phyloP scores from a whole-genome alignment of 2,888 invertebrate genomes.

The Dolomedes plantarius region DNA sequence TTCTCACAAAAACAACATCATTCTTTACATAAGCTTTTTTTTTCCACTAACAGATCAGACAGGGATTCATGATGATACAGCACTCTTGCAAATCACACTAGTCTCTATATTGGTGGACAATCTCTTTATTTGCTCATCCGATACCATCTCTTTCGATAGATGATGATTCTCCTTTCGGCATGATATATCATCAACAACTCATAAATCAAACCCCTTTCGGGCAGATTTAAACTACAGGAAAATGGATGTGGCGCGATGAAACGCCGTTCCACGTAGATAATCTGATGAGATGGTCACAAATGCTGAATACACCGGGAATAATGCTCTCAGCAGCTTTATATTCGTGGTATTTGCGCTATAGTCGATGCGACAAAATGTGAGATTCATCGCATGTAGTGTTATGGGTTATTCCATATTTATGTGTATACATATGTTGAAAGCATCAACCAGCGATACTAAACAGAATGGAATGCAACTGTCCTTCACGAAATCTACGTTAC shows the following conservation, averaged over 20 bases:
- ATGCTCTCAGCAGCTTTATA: neutral
- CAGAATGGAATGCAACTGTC: no score
- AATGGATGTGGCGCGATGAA: slow-evolving; percentile 5
- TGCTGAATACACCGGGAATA: neutral
- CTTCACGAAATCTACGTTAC: no score
- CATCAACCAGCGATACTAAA: no score
- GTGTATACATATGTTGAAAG: no score
- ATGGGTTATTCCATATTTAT: neutral
- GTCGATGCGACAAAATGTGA: neutral
- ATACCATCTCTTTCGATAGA: neutral
- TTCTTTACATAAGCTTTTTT: no score
- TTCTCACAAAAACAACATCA: no score
- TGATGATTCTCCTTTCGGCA: neutral
- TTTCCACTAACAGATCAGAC: no score
- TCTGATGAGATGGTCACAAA: neutral
- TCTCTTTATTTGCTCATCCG: neutral
- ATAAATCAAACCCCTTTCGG: neutral
- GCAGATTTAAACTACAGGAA: neutral
- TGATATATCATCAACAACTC: neutral
- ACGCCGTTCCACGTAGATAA: neutral
- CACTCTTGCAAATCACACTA: neutral
- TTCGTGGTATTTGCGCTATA: neutral
- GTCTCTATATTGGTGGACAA: neutral
- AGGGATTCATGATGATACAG: no score
- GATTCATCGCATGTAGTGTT: neutral